Conservation (phyloP, 2,113 vertebrate genomes). For the Anarrhichthys ocellatus region DNA sequence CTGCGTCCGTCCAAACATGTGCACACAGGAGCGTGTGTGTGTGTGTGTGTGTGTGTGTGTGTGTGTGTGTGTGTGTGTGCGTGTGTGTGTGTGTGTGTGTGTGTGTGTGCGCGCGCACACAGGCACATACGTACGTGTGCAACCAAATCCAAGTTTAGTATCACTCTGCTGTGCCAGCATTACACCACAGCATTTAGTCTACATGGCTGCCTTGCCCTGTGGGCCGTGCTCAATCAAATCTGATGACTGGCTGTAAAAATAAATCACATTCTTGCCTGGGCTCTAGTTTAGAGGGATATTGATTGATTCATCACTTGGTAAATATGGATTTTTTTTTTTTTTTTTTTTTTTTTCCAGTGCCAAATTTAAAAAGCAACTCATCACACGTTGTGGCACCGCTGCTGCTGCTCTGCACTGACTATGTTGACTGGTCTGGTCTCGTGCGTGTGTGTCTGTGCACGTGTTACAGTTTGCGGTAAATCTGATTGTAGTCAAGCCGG, state of each 20-base stretch:
- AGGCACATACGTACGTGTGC: conserved; percentile 19
- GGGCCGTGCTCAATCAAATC: conserved; percentile 63
- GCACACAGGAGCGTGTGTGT: conserved; percentile 28
- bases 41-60: too few species aligned
- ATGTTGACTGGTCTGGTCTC: background rate
- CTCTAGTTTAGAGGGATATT: conserved; percentile 57
- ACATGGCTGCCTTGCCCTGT: conserved; percentile 54
- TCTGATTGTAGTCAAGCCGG: background rate
- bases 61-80: conserved; percentile 15
- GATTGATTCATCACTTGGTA: conserved; percentile 66
- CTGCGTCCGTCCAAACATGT: conserved; percentile 45
- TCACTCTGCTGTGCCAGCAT: conserved; percentile 46
- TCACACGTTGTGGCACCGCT: conserved; percentile 35
- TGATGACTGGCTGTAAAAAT: conserved; percentile 71
- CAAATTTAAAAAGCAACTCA: conserved; percentile 54
- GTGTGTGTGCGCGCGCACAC: conserved; percentile 11
- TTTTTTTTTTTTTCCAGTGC: conserved; percentile 16
- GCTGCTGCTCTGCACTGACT: conserved; percentile 34
- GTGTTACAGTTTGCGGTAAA: conserved; percentile 8
- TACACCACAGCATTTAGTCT: conserved; percentile 66
- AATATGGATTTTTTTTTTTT: conserved; percentile 31
- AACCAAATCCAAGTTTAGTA: conserved; percentile 56
- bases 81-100: background rate
- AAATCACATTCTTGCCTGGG: conserved; percentile 51
- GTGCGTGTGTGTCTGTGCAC: background rate